A percentile compares a stretch with the other conserved stretches of the same genome.
Evolutionary conservation across 2,888 invertebrate species (phyloP).

Genomic region (Flabesymbios commensalis): DNA sequence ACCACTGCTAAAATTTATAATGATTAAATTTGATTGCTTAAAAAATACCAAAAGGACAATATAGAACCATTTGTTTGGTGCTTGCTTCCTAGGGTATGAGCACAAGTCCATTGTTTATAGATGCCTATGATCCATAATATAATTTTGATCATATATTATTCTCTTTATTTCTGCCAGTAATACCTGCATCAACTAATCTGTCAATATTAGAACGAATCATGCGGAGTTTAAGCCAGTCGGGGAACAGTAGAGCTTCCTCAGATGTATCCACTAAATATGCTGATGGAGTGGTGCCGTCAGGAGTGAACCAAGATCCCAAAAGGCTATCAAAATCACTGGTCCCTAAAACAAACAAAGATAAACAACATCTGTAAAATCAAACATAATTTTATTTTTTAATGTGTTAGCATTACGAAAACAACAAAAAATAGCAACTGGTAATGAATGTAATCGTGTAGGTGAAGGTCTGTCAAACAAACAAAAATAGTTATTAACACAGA

Average conservation of each 20-base stretch:
- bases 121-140: no score
- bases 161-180: no score
- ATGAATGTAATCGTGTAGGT: no score
- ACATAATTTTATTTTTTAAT: neutral
- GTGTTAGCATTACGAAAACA: neutral
- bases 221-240: slow-evolving; percentile 89
- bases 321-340: slow-evolving; percentile 63
- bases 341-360: slow-evolving; percentile 15
- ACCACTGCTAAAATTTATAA: no score
- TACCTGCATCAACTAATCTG: slow-evolving; percentile 76
- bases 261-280: slow-evolving; percentile 79
- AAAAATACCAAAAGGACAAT: no score
- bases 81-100: no score
- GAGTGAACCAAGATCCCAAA: slow-evolving; percentile 86
- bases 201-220: slow-evolving; percentile 82
- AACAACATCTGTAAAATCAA: neutral
- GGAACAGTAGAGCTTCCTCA: slow-evolving; percentile 81
- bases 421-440: neutral
- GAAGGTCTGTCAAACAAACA: neutral
- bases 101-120: no score
- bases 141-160: no score
- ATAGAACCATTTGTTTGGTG: no score
- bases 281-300: slow-evolving; percentile 73
- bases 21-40: no score
- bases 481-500: no score